Conservation (phyloP, 1,140 invertebrate genomes). For the Geopemphigus sp. region DNA sequence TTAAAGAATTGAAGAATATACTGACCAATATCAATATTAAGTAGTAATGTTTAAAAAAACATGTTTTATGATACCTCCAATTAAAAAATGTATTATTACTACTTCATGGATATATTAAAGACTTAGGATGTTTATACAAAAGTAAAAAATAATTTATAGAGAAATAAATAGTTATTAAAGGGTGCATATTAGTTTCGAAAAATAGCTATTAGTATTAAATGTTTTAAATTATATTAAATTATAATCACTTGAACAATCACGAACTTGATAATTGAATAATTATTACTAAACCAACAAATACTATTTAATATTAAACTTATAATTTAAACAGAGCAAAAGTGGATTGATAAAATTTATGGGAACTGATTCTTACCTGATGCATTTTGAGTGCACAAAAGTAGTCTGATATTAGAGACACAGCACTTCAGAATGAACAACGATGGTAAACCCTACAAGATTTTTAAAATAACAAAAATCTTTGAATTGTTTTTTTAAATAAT, state of each 20-base stretch:
- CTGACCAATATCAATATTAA: neutral
- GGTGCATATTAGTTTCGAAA: neutral
- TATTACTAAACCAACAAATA: neutral
- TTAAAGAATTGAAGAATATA: neutral
- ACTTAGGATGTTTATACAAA: neutral
- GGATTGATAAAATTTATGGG: neutral
- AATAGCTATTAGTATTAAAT: neutral
- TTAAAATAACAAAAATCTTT: neutral
- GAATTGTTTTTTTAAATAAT: neutral
- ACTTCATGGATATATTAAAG: neutral
- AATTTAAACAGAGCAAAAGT: neutral
- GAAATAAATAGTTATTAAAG: neutral
- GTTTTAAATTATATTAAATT: neutral
- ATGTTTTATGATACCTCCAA: neutral
- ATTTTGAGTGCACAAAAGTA: constrained; percentile 14
- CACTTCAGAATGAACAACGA: neutral
- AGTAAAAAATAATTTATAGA: neutral
- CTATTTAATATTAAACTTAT: neutral
- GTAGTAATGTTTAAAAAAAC: neutral
- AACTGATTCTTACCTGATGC: constrained; percentile 46
- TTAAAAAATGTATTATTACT: neutral
- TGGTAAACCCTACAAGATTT: neutral
- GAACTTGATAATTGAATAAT: neutral
- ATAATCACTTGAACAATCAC: neutral
- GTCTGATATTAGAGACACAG: neutral